Evolutionary conservation across 2,888 invertebrate genomes (phyloP), one percentile per base, ranked within the genome.

Genomic region (Operophtera brumata): DNA sequence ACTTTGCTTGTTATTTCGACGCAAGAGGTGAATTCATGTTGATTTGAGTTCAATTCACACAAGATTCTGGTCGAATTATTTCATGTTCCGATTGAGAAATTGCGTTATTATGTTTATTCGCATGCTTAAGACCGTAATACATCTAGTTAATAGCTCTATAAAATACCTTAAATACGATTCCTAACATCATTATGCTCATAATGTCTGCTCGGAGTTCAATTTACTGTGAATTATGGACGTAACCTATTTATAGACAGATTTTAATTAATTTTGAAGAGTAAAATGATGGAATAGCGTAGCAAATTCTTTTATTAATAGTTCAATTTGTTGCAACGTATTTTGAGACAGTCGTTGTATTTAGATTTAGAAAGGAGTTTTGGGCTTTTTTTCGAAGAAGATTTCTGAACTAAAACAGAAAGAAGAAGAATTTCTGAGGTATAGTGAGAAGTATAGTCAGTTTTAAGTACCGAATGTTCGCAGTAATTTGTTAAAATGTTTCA

Each of bases 111-210:
- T 5, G 10, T 42, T 25, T 42, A 28, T 47, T 39, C 36, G 35
- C 42, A 40, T 14, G 25, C 20, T 51, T 40, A 58, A 28, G 36
- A 41, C 43, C 25, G 32, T 64, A 69, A 72, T 75, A 71, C 69
- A 74, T 77, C 68, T 61, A 57, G 58, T 64, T 73, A 78, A 78
- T 78, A 71, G 71, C 60, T 59, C 67, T 63, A 72, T 78, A 73
- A 78, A 77, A 73, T 73, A 69, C 71, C 70, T 67, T 66, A 65
- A 61, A 47, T 41, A 63, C 57, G 58, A 54, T 36, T 35, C 37
- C 30, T 50, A 54, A 54, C 39, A 32, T 57, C 32, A 54, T 52
- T 57, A 57, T 46, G 35, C 43, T 35, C 14, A 35, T 37, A 48
- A 30, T 43, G 32, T 42, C 41, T 49, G 40, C 44, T 47, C 43